These are phyloP conservation scores for Amblyjoppa fuscipennis DNA, from an alignment of 2,888 invertebrate species.

Conservation along the genomic window DNA sequence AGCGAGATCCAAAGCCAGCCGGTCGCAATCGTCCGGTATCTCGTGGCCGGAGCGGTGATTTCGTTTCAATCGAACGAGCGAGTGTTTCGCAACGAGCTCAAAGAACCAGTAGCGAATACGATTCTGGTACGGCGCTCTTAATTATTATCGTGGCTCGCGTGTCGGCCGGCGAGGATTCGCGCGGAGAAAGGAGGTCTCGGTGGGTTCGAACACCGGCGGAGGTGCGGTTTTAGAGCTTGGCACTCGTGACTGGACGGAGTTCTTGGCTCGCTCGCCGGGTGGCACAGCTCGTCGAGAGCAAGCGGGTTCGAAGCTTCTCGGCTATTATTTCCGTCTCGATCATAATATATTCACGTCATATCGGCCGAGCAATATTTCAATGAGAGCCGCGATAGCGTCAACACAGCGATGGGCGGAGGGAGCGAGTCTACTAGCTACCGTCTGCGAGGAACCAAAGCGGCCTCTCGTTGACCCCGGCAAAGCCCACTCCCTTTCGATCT, in stretches of 20 bases:
- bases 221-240: constrained; percentile 45
- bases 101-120: constrained; percentile 19
- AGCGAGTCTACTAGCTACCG: constrained; percentile 71
- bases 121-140: constrained; percentile 20
- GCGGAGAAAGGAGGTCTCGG: constrained; percentile 22
- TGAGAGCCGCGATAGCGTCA: constrained; percentile 76
- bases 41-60: constrained; percentile 44
- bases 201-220: constrained; percentile 38
- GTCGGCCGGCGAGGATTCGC: constrained; percentile 34
- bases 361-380: constrained; percentile 77
- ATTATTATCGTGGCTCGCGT: constrained; percentile 54
- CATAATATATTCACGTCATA: constrained; percentile 71
- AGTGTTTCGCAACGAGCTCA: constrained; percentile 45
- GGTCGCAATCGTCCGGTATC: constrained; percentile 5
- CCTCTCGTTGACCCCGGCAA: constrained; percentile 75
- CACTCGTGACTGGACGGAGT: constrained; percentile 59
- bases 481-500: constrained; percentile 71
- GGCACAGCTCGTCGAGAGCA: constrained; percentile 17
- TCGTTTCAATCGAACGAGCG: constrained; percentile 54
- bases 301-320: constrained; percentile 51
- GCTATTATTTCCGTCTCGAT: constrained; percentile 68
- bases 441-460: constrained; percentile 54
- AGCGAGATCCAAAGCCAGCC: not conserved
- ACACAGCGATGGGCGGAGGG: constrained; percentile 52
- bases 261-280: constrained; percentile 2